These are phyloP conservation scores for Iguana delicatissima DNA, from an alignment of 2,797 vertebrate species.

Conservation along the genomic window DNA sequence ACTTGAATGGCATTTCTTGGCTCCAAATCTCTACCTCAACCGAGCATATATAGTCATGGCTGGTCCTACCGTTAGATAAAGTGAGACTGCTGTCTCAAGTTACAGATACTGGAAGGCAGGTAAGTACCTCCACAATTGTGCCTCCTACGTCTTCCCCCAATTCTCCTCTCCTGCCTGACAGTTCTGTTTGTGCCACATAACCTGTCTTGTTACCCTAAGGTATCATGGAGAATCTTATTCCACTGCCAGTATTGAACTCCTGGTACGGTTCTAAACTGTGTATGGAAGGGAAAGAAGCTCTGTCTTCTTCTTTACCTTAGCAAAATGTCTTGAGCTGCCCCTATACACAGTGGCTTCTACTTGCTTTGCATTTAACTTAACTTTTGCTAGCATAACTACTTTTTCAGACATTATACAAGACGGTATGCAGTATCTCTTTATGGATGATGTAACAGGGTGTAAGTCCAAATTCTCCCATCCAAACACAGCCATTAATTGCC, in stretches of 20 bases:
- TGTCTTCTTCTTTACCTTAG: not conserved
- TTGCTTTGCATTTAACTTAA: too few species aligned
- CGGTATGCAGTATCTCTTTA: not conserved
- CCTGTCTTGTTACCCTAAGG: not conserved
- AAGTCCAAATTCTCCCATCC: too few species aligned
- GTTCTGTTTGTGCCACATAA: not conserved
- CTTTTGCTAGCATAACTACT: not conserved
- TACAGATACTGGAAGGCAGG: not conserved
- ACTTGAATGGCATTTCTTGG: not conserved
- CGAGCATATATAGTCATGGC: not conserved
- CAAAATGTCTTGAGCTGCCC: not conserved
- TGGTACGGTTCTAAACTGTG: not conserved
- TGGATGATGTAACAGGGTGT: too few species aligned
- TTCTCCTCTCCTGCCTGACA: not conserved
- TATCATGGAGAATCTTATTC: not conserved
- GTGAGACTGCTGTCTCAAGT: not conserved
- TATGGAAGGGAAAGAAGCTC: not conserved
- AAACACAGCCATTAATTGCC: too few species aligned
- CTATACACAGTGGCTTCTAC: too few species aligned
- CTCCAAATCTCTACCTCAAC: not conserved
- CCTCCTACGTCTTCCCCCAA: too few species aligned
- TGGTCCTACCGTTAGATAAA: not conserved
- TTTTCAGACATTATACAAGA: too few species aligned
- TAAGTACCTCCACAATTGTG: too few species aligned
- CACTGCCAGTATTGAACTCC: not conserved